Evolutionary conservation across 2,888 invertebrate genomes (phyloP), one percentile per base, ranked within the genome.

Genomic region (Trisateles emortualis): DNA sequence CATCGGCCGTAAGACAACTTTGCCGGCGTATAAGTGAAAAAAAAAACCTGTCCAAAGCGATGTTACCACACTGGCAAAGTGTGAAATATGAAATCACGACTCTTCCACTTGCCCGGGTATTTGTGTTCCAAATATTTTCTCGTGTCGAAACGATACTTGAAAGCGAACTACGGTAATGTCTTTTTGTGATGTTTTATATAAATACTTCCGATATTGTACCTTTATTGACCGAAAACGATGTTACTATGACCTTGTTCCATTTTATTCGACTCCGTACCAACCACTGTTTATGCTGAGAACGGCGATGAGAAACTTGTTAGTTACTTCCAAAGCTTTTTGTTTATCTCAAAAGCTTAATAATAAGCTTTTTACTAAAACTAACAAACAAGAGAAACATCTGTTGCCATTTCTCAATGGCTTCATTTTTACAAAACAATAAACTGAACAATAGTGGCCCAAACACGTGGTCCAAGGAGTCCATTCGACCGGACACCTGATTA

Each of bases 21-120:
- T 63, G 72, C 71, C 66, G 72, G 52, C 72, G 68, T 75, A 76
- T 76, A 80, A 83, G 81, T 78, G 78, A 83, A 83, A 86, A 87
- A 51, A 83, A 79, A 81, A 88, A 90, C 90, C 88, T 85, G 90
- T 88, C 81, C 76, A 77, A 77, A 78, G 74, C 82, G 76, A 78
- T 79, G 81, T 85, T 84, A 84, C 87, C 84, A 83, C 87, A 87
- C 88, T 84, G 79, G 81, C 81, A 79, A 87, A 90, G 92, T 92
- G 92, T 92, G 91, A 92, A 92, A 91, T 91, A 92, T 91, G 90
- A 90, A 92, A 92, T 92, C 92, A 92, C 92, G 92, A 92, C 82
- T 88, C 84, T 81, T 80, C 83, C 83, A 86, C 86, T 86, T 79
- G 87, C 81, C 77, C 81, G 76, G 81, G 77, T 88, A 88, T 92